Conservation (phyloP, 1,140 invertebrate genomes). For the Polypedilum pembai region DNA sequence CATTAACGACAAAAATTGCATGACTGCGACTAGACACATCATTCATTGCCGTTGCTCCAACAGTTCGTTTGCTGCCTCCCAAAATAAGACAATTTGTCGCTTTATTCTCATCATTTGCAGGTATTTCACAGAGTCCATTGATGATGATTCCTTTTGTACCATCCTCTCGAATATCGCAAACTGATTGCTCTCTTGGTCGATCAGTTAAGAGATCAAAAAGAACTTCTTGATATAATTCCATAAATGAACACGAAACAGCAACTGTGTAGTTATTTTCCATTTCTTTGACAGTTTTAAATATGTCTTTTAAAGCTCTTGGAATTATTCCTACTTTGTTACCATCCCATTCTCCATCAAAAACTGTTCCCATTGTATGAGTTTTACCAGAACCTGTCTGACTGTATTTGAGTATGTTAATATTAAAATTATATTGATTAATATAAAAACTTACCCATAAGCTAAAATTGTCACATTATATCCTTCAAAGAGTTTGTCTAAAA, state of each 20-base stretch:
- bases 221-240: conserved; percentile 69
- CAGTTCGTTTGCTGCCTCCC: conserved; percentile 71
- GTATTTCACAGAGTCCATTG: conserved; percentile 59
- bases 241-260: conserved; percentile 66
- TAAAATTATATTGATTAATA: not conserved
- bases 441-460: conserved; percentile 62
- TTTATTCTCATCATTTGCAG: conserved; percentile 52
- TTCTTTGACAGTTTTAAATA: conserved; percentile 66
- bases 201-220: conserved; percentile 68
- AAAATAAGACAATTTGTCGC: conserved; percentile 58
- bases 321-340: conserved; percentile 69
- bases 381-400: conserved; percentile 85
- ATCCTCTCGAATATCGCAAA: conserved; percentile 80
- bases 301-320: conserved; percentile 72
- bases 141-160: conserved; percentile 54
- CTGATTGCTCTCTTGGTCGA: conserved; percentile 56
- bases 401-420: conserved; percentile 49
- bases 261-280: conserved; percentile 56
- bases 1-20: conserved; percentile 83
- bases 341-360: conserved; percentile 53
- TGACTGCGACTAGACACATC: conserved; percentile 81
- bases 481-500: conserved; percentile 74
- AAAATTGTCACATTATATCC: conserved; percentile 88
- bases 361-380: conserved; percentile 87
- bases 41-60: conserved; percentile 92